Base-by-base conservation (phyloP, 1,140 invertebrate species). In the Odontomachus brunneus region DNA sequence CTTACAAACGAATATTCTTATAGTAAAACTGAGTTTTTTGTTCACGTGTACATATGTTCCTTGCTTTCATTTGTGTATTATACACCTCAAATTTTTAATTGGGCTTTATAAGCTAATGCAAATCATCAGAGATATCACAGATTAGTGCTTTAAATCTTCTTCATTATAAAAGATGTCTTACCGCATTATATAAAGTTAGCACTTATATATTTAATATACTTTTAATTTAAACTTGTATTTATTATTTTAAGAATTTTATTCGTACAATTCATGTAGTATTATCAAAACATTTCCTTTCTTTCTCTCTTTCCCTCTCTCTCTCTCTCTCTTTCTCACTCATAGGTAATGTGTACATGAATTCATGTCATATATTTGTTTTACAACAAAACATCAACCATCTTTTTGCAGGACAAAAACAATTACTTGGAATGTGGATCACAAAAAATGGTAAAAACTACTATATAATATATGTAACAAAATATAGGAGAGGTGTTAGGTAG, bases 321-420 rank as follows among this genome's bases (percentile, higher is more conserved):
- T 33, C 29, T 33, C 29, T 78, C 22, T 78, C 11, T 78, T 44
- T 69, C 19, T 26, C 7, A 44, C 66, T 69, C 15, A 55, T 80
- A 76, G 62, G 53, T 71, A 80, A 80, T 78, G 11, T 26, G 9
- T 71, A 69, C 33, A 69, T 44, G 38, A 38, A 84, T 84, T 84
- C 83, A 84, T 82, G 57, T 90, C 87, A 90, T 89, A 88, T 72
- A 72, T 82, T 85, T 84, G 38, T 89, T 82, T 89, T 87, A 74
- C 87, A 87, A 91, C 72, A 38, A 81, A 75, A 82, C 75, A n/a
- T 88, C 62, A 82, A 91, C 89, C 92, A 93, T 93, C 90, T 94
- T 93, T 94, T 96, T 97, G 94, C 96, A 97, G 97, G 96, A 97
- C 96, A 95, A 97, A 97, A 95, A 96, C 96, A 94, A 97, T 97